These are phyloP conservation scores for Nyctibius grandis DNA, from an alignment of 2,797 vertebrate genomes.

Conservation along the genomic window DNA sequence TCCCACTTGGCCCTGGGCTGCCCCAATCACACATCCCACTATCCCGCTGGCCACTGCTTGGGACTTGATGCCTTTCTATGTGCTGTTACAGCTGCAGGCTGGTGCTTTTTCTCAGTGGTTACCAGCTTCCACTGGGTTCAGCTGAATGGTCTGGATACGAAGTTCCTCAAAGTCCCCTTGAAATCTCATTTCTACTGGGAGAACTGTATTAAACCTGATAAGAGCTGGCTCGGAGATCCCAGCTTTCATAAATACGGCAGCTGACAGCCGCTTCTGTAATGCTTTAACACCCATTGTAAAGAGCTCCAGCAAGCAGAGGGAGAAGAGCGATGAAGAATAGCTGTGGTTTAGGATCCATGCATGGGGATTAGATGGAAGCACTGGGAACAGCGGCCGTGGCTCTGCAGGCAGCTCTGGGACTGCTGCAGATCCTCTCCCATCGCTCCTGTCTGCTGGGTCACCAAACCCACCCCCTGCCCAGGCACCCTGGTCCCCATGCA, in stretches of 20 bases:
- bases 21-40: neutral
- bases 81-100: neutral
- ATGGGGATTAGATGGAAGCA: neutral
- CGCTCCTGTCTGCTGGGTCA: neutral
- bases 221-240: neutral
- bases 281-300: neutral
- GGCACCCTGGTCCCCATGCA: neutral
- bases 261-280: neutral
- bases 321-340: neutral
- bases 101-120: neutral
- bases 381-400: accelerated
- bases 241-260: neutral
- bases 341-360: neutral
- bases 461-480: neutral
- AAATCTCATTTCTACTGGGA: neutral
- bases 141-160: neutral
- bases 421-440: neutral
- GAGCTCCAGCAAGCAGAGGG: neutral
- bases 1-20: neutral
- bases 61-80: neutral
- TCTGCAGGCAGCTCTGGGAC: neutral
- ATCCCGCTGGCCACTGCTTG: neutral
- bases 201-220: neutral
- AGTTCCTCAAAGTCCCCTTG: neutral
- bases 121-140: neutral